phyloP scores from a whole-genome alignment of 37 sponge, comb jelly and placozoan species.

The Beroe forskalii region DNA sequence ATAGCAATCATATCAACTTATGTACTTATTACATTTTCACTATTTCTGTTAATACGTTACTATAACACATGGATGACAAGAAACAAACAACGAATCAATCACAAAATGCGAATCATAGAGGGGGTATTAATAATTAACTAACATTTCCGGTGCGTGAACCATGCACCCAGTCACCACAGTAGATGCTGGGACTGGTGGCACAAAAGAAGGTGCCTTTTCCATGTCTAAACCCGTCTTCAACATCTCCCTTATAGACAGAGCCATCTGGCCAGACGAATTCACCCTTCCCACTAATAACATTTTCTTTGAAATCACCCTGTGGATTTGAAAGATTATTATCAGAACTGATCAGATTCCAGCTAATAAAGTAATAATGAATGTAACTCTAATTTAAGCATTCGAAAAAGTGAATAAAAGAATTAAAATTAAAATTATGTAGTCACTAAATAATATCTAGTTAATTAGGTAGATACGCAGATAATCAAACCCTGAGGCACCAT shows the following conservation, averaged over 20 bases:
- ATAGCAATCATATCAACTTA: no score
- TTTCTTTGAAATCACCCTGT: conserved; percentile 74
- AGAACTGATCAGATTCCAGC: background rate
- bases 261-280: conserved; percentile 78
- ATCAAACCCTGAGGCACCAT: no score
- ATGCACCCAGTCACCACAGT: conserved; percentile 74
- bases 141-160: conserved; percentile 80
- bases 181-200: conserved; percentile 63
- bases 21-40: no score
- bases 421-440: no score
- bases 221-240: conserved; percentile 73
- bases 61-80: no score
- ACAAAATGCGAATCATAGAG: no score
- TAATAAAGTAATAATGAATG: no score
- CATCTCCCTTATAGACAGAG: conserved; percentile 73
- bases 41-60: no score
- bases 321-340: background rate
- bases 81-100: no score
- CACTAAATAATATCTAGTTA: background rate
- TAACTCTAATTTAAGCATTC: background rate
- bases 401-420: background rate
- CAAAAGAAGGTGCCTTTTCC: conserved; percentile 70
- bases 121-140: no score
- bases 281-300: conserved; percentile 72
- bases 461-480: no score